Base-by-base conservation (phyloP, 30 jellyfish, hydroid and myxozoan species). In the Phacellophora camtschatica region DNA sequence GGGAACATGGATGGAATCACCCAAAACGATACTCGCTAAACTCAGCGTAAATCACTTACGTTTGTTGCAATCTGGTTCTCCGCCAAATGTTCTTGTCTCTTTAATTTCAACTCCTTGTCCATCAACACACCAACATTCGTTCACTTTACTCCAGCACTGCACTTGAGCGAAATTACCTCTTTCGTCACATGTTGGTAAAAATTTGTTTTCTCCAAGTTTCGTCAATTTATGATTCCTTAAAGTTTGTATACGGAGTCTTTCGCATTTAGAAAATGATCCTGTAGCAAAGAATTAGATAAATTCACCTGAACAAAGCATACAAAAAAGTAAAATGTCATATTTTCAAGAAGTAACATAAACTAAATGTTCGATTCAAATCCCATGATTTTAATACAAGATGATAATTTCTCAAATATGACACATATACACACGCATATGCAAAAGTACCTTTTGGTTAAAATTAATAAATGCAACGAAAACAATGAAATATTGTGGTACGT, bases 181-280 rank as follows among this genome's bases (percentile, higher is more conserved):
- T 45, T 56, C 59, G 37, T 85, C 78, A 42, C 96, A 85, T 11
- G 25, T 39, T 2, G 94, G 96, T 18, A 41, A 37, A 53, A 70
- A 70, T 3, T 74, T 34, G 33, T 74, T 66, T 2, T 41, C 20
- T 15, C 20, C 66, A 15, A 19, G 49, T 16, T 25, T 16, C 4
- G 42, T 51, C 20, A 19, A 45, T 28, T 23, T 29, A 9, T 16
- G 16, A 28, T 45, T 45, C 7, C 6, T 30, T 0, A 49, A 18
- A 49, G 69, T 24, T 15, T 36, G 57, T n/a, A 43, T 71, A 19
- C 85, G 69, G 7, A 48, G 69, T 51, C 48, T 71, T 8, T 71
- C 57, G 18, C 85, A 71, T 29, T 71, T 51, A 27, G 80, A 20
- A 16, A 37, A 37, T 23, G 59, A 5, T n/a, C 74, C 74, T 59